These are phyloP conservation scores for Epizoanthus scotinus DNA, from an alignment of 92 coral and sea anemone genomes.

Conservation along the genomic window DNA sequence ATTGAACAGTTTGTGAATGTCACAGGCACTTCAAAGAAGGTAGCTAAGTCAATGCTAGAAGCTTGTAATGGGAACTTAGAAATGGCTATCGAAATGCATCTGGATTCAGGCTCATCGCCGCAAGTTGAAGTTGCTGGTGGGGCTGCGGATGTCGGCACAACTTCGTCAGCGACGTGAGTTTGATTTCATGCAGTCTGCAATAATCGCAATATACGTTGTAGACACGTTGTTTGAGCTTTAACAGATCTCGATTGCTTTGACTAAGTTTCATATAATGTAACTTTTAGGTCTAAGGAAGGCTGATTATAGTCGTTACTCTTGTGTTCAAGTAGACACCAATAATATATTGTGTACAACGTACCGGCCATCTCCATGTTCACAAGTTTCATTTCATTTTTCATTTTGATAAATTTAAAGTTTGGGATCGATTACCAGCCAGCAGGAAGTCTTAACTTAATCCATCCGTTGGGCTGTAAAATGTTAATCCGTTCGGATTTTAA, in stretches of 20 bases:
- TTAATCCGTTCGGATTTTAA: too few species aligned
- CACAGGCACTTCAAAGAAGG: constrained; percentile 80
- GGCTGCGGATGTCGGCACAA: constrained; percentile 31
- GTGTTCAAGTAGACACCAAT: too few species aligned
- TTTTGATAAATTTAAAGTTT: too few species aligned
- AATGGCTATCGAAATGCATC: constrained; percentile 98
- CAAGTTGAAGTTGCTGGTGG: constrained; percentile 46
- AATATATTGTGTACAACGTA: too few species aligned
- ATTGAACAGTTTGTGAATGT: constrained; percentile 85
- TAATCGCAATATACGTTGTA: background rate
- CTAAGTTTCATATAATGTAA: too few species aligned
- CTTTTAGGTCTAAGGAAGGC: too few species aligned
- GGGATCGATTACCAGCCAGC: too few species aligned
- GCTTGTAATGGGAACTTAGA: constrained; percentile 97
- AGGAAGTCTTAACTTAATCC: too few species aligned
- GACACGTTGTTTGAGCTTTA: background rate
- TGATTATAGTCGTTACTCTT: too few species aligned
- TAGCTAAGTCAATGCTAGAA: constrained; percentile 79
- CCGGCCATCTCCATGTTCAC: too few species aligned
- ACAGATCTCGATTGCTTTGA: background rate
- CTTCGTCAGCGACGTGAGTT: constrained; percentile 35
- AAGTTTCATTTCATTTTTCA: too few species aligned
- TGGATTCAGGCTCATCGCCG: constrained; percentile 69
- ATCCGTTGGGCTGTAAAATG: too few species aligned
- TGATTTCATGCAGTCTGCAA: background rate